Evolutionary conservation across 2,888 invertebrate genomes (phyloP).

Genomic region (Polydesmus complanatus): DNA sequence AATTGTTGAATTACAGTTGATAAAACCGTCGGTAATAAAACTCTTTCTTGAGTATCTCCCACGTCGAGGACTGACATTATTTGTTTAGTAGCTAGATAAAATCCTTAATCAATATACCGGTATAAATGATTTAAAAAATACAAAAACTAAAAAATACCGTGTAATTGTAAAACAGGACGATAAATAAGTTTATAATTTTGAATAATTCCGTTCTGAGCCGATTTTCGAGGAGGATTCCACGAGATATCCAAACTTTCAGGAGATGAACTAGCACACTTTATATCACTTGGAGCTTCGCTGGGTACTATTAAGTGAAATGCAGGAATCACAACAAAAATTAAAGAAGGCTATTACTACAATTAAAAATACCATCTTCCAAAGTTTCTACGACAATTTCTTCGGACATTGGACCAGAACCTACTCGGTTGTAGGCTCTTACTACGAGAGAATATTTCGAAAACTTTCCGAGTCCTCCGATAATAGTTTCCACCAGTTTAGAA

Average conservation of each 20-base stretch:
- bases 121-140: background rate
- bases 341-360: background rate
- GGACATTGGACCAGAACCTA: conserved; percentile 23
- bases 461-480: conserved; percentile 11
- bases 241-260: conserved; percentile 32
- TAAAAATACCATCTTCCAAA: conserved; percentile 22
- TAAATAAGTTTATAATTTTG: conserved; percentile 63
- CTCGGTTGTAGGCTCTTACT: conserved; percentile 24
- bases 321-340: conserved; percentile 15
- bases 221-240: conserved; percentile 34
- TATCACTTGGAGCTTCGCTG: conserved; percentile 33
- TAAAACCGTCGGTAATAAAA: background rate
- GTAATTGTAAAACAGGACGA: conserved; percentile 17
- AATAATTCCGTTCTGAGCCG: conserved; percentile 35
- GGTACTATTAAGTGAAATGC: conserved; percentile 31
- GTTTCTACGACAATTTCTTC: conserved; percentile 22
- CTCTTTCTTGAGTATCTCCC: conserved; percentile 4
- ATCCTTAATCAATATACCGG: background rate
- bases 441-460: conserved; percentile 23
- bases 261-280: conserved; percentile 31
- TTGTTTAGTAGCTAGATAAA: background rate
- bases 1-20: conserved; percentile 4
- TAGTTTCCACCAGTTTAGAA: background rate
- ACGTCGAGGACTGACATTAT: background rate
- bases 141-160: background rate